A percentile compares a stretch with the other conserved stretches of the same genome.
Evolutionary conservation across 2,113 vertebrate species (phyloP).

Genomic region (Neodon shergylaensis): DNA sequence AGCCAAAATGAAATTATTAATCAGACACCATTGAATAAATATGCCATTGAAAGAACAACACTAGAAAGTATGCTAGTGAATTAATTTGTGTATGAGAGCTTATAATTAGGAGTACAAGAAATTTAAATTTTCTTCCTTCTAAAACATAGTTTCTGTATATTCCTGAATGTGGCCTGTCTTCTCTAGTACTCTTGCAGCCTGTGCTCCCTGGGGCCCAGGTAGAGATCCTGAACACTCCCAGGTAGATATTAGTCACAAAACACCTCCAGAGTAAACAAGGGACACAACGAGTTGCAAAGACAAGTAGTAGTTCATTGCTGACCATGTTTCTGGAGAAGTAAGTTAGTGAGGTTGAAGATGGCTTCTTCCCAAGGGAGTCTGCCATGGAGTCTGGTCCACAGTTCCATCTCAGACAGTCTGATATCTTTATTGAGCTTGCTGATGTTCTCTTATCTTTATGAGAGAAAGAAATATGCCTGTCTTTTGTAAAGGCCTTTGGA

Average conservation of each 20-base stretch:
- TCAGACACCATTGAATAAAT: not conserved
- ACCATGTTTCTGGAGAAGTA: not conserved
- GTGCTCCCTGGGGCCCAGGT: not conserved
- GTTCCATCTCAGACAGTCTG: slow-evolving; percentile 41
- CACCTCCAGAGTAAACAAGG: not conserved
- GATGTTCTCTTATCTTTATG: slow-evolving; percentile 76
- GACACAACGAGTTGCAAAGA: not conserved
- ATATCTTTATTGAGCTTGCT: slow-evolving; percentile 49
- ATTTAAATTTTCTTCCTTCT: not conserved
- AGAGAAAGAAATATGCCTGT: slow-evolving; percentile 69
- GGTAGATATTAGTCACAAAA: not conserved
- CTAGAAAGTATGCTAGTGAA: not conserved
- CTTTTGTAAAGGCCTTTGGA: slow-evolving; percentile 60
- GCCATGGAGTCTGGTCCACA: not conserved
- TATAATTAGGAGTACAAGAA: not conserved
- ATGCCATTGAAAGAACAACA: not conserved
- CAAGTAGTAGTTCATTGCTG: not conserved
- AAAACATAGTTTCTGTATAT: not conserved
- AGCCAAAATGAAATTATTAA: not conserved
- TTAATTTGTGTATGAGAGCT: not conserved
- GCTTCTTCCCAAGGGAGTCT: not conserved
- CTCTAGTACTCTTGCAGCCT: no score
- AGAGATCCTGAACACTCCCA: not conserved
- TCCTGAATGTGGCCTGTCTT: not conserved
- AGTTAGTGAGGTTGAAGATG: not conserved